Evolutionary conservation across 2,888 invertebrate genomes (phyloP), one percentile per base, ranked within the genome.

Genomic region (Drosophila monieri): DNA sequence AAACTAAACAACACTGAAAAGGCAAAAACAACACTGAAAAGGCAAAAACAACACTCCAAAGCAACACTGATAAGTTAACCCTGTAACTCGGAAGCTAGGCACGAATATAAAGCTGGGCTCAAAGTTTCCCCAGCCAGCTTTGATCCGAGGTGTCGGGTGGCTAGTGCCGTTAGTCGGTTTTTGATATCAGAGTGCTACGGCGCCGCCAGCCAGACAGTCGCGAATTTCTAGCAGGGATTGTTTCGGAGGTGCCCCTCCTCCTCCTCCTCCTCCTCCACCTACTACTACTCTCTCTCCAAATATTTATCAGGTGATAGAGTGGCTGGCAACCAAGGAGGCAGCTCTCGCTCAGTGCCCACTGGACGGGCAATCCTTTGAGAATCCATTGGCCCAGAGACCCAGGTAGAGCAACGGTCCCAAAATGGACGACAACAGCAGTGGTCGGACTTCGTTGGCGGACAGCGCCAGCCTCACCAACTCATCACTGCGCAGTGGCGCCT

Each of bases 371-470:
- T 35, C 35, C 35, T 35, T n/a, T 6, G 4, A 32, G 12, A 12
- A 12, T 32, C 12, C 32, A 10, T 3, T 23, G 27, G 27, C 27
- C 9, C 27, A 27, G 27, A 27, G 9, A 5, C 2, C n/a, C 5
- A n/a, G 12, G 1, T 5, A 32, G 5, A 4, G 1, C 4, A 32
- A 32, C 12, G 32, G 12, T 12, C 35, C n/a, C 35, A 35, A n/a
- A n/a, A 79, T 89, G 71, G 89, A 89, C 62, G 89, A 88, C 62
- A 78, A 73, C 68, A 88, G 84, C 68, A 80, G 83, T 52, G 83
- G 85, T 23, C 77, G 76, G 12, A 68, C 68, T 6, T 81, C 85
- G 30, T 23, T 78, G 41, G 76, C 66, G 37, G 81, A 81, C 30
- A 80, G 76, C 61, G 68, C 77, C 69, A 85, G 81, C 32, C 21